phyloP scores from a whole-genome alignment of 2,888 invertebrate genomes.

The Ichneumon xanthorius region DNA sequence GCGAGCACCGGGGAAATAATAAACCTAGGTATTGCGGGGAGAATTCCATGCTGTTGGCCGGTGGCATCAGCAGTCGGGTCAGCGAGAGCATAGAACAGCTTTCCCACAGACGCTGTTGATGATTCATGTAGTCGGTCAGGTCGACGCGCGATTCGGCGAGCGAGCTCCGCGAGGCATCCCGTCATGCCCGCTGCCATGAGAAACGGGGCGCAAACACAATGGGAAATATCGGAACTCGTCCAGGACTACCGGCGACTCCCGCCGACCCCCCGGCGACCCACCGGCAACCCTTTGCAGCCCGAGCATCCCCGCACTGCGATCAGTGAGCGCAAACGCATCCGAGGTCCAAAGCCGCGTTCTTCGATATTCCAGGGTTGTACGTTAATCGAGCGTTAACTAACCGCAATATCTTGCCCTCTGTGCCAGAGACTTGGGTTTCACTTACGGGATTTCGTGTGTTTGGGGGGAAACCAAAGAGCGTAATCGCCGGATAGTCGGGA shows the following conservation, averaged over 20 bases:
- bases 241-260: conserved; percentile 3
- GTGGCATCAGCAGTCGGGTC: conserved; percentile 5
- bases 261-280: not conserved
- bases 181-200: conserved; percentile 19
- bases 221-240: conserved; percentile 17
- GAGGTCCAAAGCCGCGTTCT: not conserved
- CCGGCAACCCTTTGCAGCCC: conserved; percentile 1
- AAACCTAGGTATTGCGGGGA: not conserved
- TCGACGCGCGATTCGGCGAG: not conserved
- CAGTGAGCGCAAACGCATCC: not conserved
- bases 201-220: conserved; percentile 18
- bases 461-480: not conserved
- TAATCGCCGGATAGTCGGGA: not conserved
- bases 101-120: conserved; percentile 3
- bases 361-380: not conserved
- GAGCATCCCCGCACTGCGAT: not conserved
- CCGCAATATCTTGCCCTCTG: not conserved
- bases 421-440: not conserved
- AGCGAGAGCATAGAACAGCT: conserved; percentile 8
- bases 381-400: not conserved
- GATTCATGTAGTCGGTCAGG: conserved; percentile 17
- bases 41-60: not conserved
- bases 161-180: conserved; percentile 12
- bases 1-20: conserved; percentile 3
- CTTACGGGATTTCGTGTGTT: not conserved